Evolutionary conservation across 2,888 invertebrate genomes (phyloP).

Genomic region (Drosophila prostipennis): DNA sequence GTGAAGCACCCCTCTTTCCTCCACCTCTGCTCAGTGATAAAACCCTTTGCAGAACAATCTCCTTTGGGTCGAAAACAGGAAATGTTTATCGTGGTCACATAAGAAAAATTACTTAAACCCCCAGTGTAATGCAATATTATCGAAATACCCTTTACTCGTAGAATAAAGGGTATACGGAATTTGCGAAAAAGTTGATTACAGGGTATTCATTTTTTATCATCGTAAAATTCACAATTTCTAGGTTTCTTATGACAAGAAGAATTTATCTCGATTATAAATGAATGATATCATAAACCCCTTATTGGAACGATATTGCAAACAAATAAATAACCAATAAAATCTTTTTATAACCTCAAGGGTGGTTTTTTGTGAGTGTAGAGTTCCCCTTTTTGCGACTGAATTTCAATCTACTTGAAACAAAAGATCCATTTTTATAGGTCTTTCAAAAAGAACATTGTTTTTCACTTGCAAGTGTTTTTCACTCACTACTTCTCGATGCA

Average conservation of each 20-base stretch:
- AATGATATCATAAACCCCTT: background rate
- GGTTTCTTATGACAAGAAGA: background rate
- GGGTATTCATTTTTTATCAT: background rate
- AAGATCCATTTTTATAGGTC: background rate
- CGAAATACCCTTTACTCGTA: no score
- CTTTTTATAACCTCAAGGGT: background rate
- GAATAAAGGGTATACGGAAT: background rate
- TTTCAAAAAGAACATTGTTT: slow-evolving; percentile 5
- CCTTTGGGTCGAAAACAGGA: slow-evolving; percentile 15
- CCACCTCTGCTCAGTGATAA: slow-evolving; percentile 27
- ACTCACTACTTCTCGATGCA: slow-evolving; percentile 11
- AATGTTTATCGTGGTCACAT: slow-evolving; percentile 9
- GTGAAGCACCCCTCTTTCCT: background rate
- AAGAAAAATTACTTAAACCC: background rate
- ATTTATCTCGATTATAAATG: background rate
- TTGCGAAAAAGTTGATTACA: background rate
- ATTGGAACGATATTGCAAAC: background rate
- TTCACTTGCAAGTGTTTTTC: slow-evolving; percentile 11
- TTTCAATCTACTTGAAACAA: background rate
- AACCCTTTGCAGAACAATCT: slow-evolving; percentile 3
- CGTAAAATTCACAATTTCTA: background rate
- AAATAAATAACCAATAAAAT: background rate
- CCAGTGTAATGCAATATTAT: background rate
- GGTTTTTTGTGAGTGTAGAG: background rate
- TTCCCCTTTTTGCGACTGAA: background rate